Conservation (phyloP, 2,113 vertebrate species). For the Leptobrachium ailaonicum region DNA sequence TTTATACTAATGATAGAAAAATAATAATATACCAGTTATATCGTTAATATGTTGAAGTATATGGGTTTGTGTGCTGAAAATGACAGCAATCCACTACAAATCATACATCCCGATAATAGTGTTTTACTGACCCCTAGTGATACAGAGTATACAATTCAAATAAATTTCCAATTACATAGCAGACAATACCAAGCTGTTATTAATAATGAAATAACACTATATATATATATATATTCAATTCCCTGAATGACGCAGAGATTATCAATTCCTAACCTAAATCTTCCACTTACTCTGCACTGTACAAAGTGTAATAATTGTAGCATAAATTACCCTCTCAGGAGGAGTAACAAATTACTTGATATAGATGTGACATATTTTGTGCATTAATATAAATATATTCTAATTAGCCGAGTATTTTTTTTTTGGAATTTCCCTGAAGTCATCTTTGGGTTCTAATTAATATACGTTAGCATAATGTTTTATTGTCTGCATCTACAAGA, state of each 20-base stretch:
- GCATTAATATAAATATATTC: slow-evolving; percentile 1
- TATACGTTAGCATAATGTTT: slow-evolving; percentile 8
- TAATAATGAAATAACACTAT: slow-evolving; percentile 12
- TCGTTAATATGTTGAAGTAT: too few relatives aligned
- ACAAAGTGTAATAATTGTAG: neutral
- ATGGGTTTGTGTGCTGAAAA: neutral
- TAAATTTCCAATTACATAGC: slow-evolving; percentile 7
- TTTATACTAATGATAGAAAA: too few relatives aligned
- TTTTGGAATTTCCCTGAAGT: slow-evolving; percentile 12
- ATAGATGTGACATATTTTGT: neutral
- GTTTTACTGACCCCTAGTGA: slow-evolving; percentile 49
- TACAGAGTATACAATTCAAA: slow-evolving; percentile 16
- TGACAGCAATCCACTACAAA: neutral
- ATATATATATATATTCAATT: neutral
- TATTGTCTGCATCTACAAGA: neutral
- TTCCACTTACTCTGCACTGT: neutral
- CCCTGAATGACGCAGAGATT: neutral
- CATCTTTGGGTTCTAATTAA: neutral
- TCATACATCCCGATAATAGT: slow-evolving; percentile 18
- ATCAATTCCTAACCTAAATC: neutral
- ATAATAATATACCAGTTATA: too few relatives aligned
- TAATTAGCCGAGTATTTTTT: neutral
- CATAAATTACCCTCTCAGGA: too few relatives aligned
- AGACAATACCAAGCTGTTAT: neutral
- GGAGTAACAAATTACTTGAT: too few relatives aligned